phyloP scores from a whole-genome alignment of 2,113 vertebrate genomes.

The Sakesphorus luctuosus region DNA sequence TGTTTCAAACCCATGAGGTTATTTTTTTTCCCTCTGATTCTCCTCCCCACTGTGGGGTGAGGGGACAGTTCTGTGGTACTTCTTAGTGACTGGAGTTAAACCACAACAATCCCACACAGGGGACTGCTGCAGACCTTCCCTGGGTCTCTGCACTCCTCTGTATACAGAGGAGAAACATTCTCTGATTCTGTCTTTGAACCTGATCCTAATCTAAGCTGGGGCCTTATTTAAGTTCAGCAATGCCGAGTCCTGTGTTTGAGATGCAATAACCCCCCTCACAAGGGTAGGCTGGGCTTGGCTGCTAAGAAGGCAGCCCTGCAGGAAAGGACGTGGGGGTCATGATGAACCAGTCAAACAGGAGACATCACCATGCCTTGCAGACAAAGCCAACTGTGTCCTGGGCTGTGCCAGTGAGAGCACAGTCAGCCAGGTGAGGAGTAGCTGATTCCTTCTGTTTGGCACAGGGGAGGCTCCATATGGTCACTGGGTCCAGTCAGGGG shows the following conservation, averaged over 20 bases:
- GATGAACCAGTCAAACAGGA: not conserved
- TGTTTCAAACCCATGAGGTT: not conserved
- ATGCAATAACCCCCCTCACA: rapidly evolving
- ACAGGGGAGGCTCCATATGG: not conserved
- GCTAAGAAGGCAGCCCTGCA: not conserved
- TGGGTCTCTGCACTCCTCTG: not conserved
- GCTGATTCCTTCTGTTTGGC: not conserved
- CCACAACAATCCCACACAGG: no score
- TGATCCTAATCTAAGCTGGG: not conserved
- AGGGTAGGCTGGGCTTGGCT: not conserved
- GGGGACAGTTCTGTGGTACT: not conserved
- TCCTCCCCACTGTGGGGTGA: not conserved
- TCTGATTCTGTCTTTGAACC: not conserved
- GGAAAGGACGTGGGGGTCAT: not conserved
- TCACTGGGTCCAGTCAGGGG: not conserved
- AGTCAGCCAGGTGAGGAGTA: not conserved
- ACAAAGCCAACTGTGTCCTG: not conserved
- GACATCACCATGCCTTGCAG: not conserved
- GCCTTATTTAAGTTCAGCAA: not conserved
- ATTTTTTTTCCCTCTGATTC: not conserved
- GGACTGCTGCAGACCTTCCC: not conserved
- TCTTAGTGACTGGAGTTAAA: not conserved
- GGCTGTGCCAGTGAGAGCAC: not conserved
- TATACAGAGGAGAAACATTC: not conserved
- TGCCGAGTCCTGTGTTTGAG: not conserved